A percentile compares a stretch with the other conserved stretches of the same genome.
Evolutionary conservation across 2,113 vertebrate genomes (phyloP).

Genomic region (Dasyornis broadbenti): DNA sequence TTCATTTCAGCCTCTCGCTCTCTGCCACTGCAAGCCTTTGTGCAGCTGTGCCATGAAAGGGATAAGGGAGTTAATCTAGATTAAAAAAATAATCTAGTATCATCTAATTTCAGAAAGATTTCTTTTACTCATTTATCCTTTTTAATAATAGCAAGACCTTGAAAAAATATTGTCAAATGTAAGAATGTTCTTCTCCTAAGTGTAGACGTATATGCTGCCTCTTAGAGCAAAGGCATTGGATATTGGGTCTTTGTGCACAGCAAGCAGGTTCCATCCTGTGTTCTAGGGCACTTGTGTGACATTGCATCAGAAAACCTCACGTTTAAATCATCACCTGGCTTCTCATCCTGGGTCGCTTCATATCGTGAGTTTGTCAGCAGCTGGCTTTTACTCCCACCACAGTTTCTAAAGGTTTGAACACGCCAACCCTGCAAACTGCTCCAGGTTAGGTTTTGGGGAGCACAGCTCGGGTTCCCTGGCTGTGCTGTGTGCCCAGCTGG

Average conservation of each 20-base stretch:
- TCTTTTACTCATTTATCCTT: background rate
- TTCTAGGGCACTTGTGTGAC: background rate
- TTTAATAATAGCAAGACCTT: background rate
- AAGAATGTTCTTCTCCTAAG: background rate
- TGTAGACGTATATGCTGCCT: background rate
- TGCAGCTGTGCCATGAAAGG: background rate
- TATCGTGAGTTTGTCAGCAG: background rate
- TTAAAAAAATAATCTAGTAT: background rate
- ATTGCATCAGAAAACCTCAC: background rate
- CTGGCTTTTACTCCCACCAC: background rate
- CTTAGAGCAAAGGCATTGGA: background rate
- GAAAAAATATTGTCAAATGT: background rate
- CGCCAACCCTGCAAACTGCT: accelerated
- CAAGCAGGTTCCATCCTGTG: background rate
- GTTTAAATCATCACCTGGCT: background rate
- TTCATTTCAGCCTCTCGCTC: background rate
- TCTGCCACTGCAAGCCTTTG: background rate
- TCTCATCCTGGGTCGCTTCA: background rate
- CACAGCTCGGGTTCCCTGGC: too few relatives aligned
- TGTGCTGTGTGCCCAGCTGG: accelerated
- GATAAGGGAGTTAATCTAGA: background rate
- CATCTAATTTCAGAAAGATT: background rate
- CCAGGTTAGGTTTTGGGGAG: accelerated
- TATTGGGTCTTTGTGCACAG: background rate
- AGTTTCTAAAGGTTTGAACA: background rate